Base-by-base conservation (phyloP, 2,113 vertebrate genomes). In the Corythaeola cristata region DNA sequence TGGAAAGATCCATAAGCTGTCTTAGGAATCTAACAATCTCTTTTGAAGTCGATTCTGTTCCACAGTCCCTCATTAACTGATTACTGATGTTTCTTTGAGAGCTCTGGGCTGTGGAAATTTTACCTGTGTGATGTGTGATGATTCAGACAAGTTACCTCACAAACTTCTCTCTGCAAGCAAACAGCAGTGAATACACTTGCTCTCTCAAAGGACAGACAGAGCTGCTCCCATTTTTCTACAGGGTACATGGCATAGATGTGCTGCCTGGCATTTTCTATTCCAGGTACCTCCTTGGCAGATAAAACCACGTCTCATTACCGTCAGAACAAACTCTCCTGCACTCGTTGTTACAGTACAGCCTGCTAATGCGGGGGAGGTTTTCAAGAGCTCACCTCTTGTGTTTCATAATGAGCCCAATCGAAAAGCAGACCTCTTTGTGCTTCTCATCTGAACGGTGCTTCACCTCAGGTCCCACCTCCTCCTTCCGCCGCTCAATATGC, bases 401-500 rank as follows among this genome's bases (percentile, higher is more conserved):
- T 94, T 99, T 99, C 99, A 99, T 99, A 69, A 99, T 97, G 66
- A 99, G 98, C 47, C 99, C 99, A 0, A 99, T 98, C 8, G 99
- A 99, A 96, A 99, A 99, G 97, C 98, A 98, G 96, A 99, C 98
- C 16, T 99, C 99, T 47, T 97, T 97, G 98, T 99, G 99, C 83
- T 99, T 99, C 79, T 99, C 97, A 6, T 98, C 98, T 0, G 98
- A 98, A 30, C 98, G 99, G 21, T 96, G 98, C 98, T 99, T 99
- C 76, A 99, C 98, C 89, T 99, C 99, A 2, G 99, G 99, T 5
- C 98, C 98, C 9, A 98, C 97, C 9, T 99, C 98, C 95, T 99
- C 99, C 66, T 99, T 99, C 88, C 99, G 98, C 55, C 99, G 99
- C 94, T 99, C 99, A 71, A 99, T 99, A 95, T 99, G 99, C 95